These are phyloP conservation scores for Drosophila tristis DNA, from an alignment of 1,140 invertebrate species.

Conservation along the genomic window DNA sequence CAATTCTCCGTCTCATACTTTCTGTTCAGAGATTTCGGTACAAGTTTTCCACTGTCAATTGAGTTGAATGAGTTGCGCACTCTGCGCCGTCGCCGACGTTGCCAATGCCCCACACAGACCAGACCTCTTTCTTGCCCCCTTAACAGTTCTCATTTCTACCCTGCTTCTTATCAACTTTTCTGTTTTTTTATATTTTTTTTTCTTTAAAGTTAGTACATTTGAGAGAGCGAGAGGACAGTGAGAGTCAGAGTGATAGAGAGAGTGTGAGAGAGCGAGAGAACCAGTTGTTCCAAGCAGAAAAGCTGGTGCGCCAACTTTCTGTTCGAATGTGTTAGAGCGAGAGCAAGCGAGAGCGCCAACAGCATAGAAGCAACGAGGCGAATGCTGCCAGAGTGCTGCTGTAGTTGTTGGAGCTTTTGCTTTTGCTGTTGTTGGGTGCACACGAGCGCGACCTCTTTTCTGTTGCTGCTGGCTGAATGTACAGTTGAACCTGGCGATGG, in stretches of 20 bases:
- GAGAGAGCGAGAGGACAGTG: constrained; percentile 31
- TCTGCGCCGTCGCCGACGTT: constrained; percentile 28
- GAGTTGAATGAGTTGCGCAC: constrained; percentile 78
- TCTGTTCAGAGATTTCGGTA: constrained; percentile 71
- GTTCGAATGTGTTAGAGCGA: constrained; percentile 74
- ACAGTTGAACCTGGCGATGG: constrained; percentile 61
- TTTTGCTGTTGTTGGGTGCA: constrained; percentile 65
- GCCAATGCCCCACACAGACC: too few species aligned
- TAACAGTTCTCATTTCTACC: background rate
- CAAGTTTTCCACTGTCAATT: constrained; percentile 76
- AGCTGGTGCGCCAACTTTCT: constrained; percentile 71
- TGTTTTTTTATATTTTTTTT: constrained; percentile 37
- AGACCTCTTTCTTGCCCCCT: background rate
- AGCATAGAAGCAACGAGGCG: constrained; percentile 35
- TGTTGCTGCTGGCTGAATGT: constrained; percentile 49
- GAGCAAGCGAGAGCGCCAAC: constrained; percentile 73
- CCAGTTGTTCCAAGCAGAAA: constrained; percentile 40
- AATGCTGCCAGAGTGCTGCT: constrained; percentile 45
- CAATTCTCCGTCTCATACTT: constrained; percentile 36
- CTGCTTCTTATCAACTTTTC: constrained; percentile 54
- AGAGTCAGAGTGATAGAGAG: constrained; percentile 23
- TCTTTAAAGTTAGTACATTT: constrained; percentile 24
- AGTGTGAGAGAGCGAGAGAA: constrained; percentile 49
- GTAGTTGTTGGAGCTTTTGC: constrained; percentile 39
- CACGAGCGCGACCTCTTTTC: constrained; percentile 80